Percentiles rank a stretch among this genome's conserved stretches.
Conservation (phyloP, 53 echinoderm and acorn worm genomes). For the Crossaster papposus region DNA sequence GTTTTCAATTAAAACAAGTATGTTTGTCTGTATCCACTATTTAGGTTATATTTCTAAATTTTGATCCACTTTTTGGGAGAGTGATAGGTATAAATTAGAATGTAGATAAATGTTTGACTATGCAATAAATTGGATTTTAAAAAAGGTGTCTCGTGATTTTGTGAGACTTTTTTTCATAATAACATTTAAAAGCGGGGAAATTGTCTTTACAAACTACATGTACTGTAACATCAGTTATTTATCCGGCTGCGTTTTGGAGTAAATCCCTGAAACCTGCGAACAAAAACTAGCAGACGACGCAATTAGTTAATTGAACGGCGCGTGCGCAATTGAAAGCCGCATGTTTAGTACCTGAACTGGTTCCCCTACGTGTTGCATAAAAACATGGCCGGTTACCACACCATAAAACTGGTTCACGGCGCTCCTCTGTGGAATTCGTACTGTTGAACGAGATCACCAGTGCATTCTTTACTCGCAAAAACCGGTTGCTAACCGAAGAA, state of each 20-base stretch:
- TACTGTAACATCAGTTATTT: no score
- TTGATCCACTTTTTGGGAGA: not conserved
- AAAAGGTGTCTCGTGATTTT: not conserved
- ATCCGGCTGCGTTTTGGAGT: not conserved
- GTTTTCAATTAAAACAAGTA: no score
- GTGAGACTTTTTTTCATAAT: no score
- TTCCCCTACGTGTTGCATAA: no score
- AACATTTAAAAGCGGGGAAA: no score
- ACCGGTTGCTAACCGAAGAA: conserved; percentile 16
- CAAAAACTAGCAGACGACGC: conserved; percentile 19
- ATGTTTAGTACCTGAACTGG: not conserved
- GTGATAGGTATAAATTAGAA: conserved; percentile 9
- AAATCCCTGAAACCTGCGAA: not conserved
- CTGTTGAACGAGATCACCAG: not conserved
- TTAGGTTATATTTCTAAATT: not conserved
- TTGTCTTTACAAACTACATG: no score
- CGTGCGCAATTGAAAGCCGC: not conserved
- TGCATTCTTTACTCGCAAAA: not conserved
- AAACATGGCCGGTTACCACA: not conserved
- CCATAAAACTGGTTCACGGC: conserved; percentile 25
- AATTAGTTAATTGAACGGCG: not conserved
- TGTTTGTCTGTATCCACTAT: no score
- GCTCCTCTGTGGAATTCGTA: not conserved
- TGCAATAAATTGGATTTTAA: conserved; percentile 10
- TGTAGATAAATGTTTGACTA: not conserved